These are phyloP conservation scores for Okapia johnstoni DNA, from an alignment of 2,113 vertebrate species.

Conservation along the genomic window DNA sequence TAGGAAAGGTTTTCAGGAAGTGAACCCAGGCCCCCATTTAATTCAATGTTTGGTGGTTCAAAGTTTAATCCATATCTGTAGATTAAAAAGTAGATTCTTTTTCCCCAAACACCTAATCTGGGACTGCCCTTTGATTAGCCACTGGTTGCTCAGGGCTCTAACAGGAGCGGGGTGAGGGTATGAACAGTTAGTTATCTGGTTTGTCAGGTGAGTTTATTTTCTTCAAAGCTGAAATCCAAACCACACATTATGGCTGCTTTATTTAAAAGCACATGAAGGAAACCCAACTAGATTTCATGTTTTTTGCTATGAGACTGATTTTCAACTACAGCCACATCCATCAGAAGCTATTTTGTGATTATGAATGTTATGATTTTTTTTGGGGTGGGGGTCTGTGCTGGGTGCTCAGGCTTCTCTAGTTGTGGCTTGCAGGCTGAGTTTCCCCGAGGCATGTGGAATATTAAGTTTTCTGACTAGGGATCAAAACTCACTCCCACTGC, in stretches of 20 bases:
- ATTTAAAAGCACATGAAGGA: not conserved
- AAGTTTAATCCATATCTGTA: not conserved
- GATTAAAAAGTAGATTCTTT: conserved; percentile 33
- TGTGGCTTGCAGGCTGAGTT: not conserved
- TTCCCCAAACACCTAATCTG: not conserved
- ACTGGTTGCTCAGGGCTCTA: not conserved
- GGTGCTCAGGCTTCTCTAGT: not conserved
- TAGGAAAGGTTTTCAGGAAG: too few relatives aligned
- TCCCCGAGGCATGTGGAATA: not conserved
- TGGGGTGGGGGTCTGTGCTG: not conserved
- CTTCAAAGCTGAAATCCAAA: not conserved
- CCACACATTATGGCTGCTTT: not conserved
- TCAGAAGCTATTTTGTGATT: not conserved
- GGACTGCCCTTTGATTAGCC: not conserved
- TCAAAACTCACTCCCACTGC: not conserved
- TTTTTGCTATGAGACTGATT: not conserved
- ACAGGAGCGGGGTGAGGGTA: not conserved
- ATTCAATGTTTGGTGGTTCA: not conserved
- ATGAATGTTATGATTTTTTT: not conserved
- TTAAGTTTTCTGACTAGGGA: not conserved
- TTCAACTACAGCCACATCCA: not conserved
- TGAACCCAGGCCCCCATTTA: not conserved
- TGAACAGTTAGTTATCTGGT: not conserved
- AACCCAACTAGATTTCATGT: not conserved
- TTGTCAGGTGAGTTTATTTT: not conserved